Evolutionary conservation across 35 echinoderm and acorn worm genomes (phyloP).

Genomic region (Heliocidaris erythrogramma): DNA sequence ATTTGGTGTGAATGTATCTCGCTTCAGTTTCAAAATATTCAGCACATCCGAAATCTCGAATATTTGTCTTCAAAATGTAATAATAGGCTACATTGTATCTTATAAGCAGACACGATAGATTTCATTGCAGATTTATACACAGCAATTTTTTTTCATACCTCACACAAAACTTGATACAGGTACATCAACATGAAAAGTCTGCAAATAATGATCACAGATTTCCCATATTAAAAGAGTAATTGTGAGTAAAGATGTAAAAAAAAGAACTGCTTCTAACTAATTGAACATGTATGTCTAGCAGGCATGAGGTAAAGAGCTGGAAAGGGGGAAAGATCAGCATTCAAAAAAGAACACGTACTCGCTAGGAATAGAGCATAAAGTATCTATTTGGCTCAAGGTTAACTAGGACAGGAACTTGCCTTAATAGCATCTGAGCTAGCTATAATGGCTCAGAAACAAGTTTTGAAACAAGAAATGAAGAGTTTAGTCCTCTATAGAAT

Average conservation of each 20-base stretch:
- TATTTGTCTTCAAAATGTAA: not conserved
- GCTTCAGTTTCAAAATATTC: not conserved
- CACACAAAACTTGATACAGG: not conserved
- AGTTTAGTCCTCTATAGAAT: not conserved
- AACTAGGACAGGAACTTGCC: not conserved
- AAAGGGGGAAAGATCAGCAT: not conserved
- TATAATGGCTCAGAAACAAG: not conserved
- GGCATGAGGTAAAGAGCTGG: not conserved
- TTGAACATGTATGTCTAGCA: not conserved
- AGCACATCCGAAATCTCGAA: not conserved
- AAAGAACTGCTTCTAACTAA: not conserved
- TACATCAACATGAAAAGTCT: not conserved
- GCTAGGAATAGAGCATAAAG: not conserved
- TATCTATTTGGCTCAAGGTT: not conserved
- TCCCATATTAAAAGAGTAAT: not conserved
- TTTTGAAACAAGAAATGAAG: not conserved
- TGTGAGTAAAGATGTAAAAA: not conserved
- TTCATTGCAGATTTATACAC: not conserved
- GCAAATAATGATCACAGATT: not conserved
- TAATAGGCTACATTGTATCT: not conserved
- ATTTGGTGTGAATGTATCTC: not conserved
- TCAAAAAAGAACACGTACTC: not conserved
- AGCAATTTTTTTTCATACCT: not conserved
- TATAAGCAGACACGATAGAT: not conserved
- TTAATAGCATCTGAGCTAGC: not conserved